Evolutionary conservation across 2,888 invertebrate genomes (phyloP), one percentile per base, ranked within the genome.

Genomic region (Listrodromus nycthemerus): DNA sequence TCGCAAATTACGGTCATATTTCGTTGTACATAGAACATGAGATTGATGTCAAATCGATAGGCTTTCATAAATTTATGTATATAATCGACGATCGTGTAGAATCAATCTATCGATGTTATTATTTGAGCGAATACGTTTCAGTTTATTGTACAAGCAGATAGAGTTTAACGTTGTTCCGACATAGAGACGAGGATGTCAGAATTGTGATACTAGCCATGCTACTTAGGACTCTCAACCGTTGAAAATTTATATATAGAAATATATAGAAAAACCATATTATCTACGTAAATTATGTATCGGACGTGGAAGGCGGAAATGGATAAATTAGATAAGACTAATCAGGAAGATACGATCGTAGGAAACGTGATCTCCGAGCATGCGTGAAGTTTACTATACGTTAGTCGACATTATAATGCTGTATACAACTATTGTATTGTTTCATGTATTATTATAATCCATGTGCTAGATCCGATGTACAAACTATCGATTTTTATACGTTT

Each of bases 161-260:
- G 73, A 66, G 37, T 76, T 70, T 5, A 73, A 79, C 58, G 78
- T 80, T 80, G 74, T 82, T 80, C 77, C 66, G 77, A 82, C 52
- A 71, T 78, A 81, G 75, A 78, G 78, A 65, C 30, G 16, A 78
- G 69, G 65, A 75, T 74, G 81, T 81, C 89, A 87, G 89, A 91
- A 91, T 91, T 93, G 92, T 92, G 93, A 93, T 93, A 93, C 90
- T 93, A 92, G 92, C 88, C 88, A 89, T 89, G 89, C 89, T 90
- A 90, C 86, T 86, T 91, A 88, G 87, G 87, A 85, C 80, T 86
- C 87, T 88, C 50, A 58, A 65, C 50, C 79, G 86, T 88, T 89
- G 86, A 84, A 85, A 74, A 55, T 24, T 55, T 86, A 88, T 84
- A 86, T 77, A 84, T n/a, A 75, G 74, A 79, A 84, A 70, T 74